Percentiles rank a stretch among this genome's conserved stretches.
These are phyloP conservation scores for Xiphydria camelus DNA, from an alignment of 2,888 invertebrate genomes.

Conservation along the genomic window DNA sequence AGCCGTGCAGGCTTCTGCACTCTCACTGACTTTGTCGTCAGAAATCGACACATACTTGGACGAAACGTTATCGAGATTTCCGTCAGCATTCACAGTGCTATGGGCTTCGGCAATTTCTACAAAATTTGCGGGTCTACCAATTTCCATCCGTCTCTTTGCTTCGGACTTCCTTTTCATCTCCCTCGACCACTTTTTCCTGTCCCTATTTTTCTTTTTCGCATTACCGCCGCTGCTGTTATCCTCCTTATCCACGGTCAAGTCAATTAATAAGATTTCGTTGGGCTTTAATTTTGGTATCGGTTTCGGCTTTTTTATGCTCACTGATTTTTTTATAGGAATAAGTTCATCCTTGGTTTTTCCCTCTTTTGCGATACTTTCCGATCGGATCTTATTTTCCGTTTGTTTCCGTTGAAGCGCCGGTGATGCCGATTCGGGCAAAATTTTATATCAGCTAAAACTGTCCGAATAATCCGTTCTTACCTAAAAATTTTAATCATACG, in stretches of 20 bases:
- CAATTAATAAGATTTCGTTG: conserved; percentile 35
- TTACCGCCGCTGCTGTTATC: conserved; percentile 4
- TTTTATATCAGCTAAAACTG: not conserved
- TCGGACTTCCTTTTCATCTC: conserved; percentile 24
- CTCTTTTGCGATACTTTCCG: not conserved
- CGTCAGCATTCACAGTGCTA: conserved; percentile 29
- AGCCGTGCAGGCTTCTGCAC: conserved; percentile 20
- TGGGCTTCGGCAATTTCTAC: conserved; percentile 33
- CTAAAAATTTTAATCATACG: too few species aligned
- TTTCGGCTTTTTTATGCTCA: conserved; percentile 9
- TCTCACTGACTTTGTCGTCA: conserved; percentile 29
- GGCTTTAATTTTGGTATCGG: conserved; percentile 24
- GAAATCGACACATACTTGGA: conserved; percentile 23
- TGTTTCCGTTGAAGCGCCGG: not conserved
- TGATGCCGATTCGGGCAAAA: conserved; percentile 3
- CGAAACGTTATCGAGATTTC: not conserved
- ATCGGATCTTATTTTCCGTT: not conserved
- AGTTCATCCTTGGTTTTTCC: not conserved
- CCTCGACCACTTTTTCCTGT: conserved; percentile 28
- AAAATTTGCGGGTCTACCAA: conserved; percentile 12
- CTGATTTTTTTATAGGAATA: conserved; percentile 2
- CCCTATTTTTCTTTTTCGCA: conserved; percentile 22
- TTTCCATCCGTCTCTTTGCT: conserved; percentile 10
- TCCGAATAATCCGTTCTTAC: too few species aligned
- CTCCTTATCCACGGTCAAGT: conserved; percentile 34